Conservation (phyloP, 2,888 invertebrate genomes). For the Eubasilissa splendida region DNA sequence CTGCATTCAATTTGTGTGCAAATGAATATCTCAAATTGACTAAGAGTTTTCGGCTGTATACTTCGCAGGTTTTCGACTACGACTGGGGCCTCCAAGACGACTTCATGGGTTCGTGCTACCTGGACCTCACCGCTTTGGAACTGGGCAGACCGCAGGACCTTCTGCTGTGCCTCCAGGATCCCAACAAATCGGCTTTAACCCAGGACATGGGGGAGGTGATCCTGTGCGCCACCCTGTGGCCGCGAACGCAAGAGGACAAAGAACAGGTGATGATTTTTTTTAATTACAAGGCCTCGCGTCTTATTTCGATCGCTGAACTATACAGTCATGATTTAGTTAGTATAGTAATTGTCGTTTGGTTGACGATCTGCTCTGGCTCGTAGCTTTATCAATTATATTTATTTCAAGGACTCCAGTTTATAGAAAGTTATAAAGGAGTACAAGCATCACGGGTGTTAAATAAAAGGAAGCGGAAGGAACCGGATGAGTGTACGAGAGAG, state of each 20-base stretch:
- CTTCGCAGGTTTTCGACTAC: constrained; percentile 90
- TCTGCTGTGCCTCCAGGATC: constrained; percentile 85
- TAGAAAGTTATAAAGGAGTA: too few relatives aligned
- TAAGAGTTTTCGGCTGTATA: too few relatives aligned
- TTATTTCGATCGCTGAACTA: background rate
- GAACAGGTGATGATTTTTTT: constrained; percentile 80
- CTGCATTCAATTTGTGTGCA: too few relatives aligned
- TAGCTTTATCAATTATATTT: too few relatives aligned
- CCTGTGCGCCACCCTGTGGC: constrained; percentile 89
- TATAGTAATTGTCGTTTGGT: too few relatives aligned
- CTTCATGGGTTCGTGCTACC: constrained; percentile 93
- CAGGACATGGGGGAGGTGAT: constrained; percentile 88
- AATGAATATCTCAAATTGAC: too few relatives aligned
- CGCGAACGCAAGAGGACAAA: constrained; percentile 94
- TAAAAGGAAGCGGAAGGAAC: too few relatives aligned
- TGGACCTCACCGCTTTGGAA: constrained; percentile 89
- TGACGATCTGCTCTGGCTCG: too few relatives aligned
- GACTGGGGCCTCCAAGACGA: constrained; percentile 98
- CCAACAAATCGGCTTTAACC: constrained; percentile 74
- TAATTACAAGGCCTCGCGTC: background rate
- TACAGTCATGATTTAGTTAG: too few relatives aligned
- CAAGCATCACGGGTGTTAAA: too few relatives aligned
- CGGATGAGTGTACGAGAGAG: too few relatives aligned
- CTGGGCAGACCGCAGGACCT: constrained; percentile 84
- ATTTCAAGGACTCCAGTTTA: too few relatives aligned